Base-by-base conservation (phyloP, 2,797 vertebrate species). In the Linurgus olivaceus region DNA sequence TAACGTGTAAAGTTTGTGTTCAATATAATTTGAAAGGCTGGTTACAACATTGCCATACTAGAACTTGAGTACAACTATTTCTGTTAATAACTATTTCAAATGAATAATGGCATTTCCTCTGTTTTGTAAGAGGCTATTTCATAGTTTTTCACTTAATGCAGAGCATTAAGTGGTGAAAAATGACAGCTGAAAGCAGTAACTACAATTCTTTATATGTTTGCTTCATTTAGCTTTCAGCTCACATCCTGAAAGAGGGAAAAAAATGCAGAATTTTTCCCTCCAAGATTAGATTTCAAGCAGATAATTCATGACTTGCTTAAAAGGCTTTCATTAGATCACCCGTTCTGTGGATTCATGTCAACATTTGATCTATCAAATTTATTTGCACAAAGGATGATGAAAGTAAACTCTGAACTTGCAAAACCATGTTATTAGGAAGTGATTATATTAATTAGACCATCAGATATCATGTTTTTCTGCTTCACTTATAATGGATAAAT, bases 291-390 rank as follows among this genome's bases (percentile, higher is more conserved):
- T 61, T 88, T 88, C 66, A 77, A 61, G 57, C 45, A 88, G 45
- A 47, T 88, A 88, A 94, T 81, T 72, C n/a, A 66, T 92, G 62
- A 68, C 73, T 90, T 88, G 24, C 28, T 84, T 65, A 86, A 90
- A 88, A 74, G 17, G 7, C 24, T 88, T 76, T 83, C 48, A 48
- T 90, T 93, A 84, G 58, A 72, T 90, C 88, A 86, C 38, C 38
- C n/a, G 61, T 92, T 44, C 54, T 81, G 66, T n/a, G 31, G 44
- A 50, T 90, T 93, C 19, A 1, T 90, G 83, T 92, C 73, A 92
- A 65, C 86, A 81, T 92, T 95, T 94, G 61, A 81, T 88, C 79
- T 81, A 58, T 72, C 16, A 68, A 92, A 93, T 92, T 90, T 88
- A 78, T 84, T 94, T 75, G 40, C 37, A 58, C 38, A 86, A 92